Evolutionary conservation across 2,797 vertebrate genomes (phyloP).

Genomic region (Lepidocolaptes lacrymiger): DNA sequence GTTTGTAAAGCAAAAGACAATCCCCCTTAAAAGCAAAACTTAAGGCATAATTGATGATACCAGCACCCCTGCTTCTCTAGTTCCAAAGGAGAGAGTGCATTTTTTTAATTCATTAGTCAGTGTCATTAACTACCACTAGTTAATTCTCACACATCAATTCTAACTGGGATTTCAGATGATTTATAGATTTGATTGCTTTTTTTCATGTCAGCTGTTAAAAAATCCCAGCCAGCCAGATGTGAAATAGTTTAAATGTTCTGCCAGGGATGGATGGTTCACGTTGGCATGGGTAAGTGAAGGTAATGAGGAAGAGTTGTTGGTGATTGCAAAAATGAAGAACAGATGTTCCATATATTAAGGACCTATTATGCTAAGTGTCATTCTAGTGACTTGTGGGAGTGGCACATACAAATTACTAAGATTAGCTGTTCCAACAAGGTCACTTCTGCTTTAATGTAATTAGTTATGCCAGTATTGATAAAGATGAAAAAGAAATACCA

Average conservation of each 20-base stretch:
- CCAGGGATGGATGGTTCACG: background rate
- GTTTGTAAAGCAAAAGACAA: background rate
- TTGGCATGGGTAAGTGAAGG: background rate
- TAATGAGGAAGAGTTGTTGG: slow-evolving; percentile 6
- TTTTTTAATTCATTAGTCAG: background rate
- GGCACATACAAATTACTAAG: background rate
- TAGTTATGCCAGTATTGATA: slow-evolving; percentile 6
- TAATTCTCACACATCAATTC: background rate
- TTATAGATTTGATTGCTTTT: background rate
- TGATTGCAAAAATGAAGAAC: slow-evolving; percentile 19
- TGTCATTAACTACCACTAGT: background rate
- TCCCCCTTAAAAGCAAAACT: background rate
- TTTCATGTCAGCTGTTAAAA: background rate
- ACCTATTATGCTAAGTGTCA: slow-evolving; percentile 28
- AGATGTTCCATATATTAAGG: slow-evolving; percentile 45
- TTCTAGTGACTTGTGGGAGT: slow-evolving; percentile 10
- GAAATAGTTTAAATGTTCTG: background rate
- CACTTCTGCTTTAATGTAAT: slow-evolving; percentile 30
- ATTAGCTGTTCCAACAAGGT: slow-evolving; percentile 33
- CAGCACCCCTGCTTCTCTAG: background rate
- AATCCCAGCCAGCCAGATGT: background rate
- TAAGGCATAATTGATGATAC: background rate
- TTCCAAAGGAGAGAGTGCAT: background rate
- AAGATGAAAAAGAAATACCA: background rate
- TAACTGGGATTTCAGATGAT: background rate